Evolutionary conservation across 2,113 vertebrate genomes (phyloP).

Genomic region (Dromiciops gliroides): DNA sequence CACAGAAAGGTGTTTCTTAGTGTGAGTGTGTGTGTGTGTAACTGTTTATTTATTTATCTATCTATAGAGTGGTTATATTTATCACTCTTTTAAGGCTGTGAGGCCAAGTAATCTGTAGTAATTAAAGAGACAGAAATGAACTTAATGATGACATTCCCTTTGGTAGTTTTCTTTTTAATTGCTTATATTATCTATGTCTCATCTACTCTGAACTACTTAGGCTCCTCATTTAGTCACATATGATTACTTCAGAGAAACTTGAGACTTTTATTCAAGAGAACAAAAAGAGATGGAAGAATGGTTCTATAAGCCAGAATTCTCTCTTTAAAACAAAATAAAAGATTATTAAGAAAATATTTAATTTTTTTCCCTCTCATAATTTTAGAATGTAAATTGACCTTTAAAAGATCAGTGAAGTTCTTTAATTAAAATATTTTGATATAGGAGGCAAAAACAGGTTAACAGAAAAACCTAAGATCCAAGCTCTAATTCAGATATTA

Average conservation of each 20-base stretch:
- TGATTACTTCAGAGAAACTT: not conserved
- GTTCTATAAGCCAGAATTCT: not conserved
- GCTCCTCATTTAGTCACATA: not conserved
- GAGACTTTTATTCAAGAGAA: not conserved
- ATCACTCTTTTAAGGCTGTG: not conserved
- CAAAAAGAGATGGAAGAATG: not conserved
- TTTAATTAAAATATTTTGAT: not conserved
- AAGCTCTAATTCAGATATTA: no score
- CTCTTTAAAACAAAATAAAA: no score
- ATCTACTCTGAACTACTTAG: not conserved
- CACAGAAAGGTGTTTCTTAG: not conserved
- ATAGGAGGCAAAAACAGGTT: no score
- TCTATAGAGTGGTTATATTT: not conserved
- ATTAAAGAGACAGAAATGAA: not conserved
- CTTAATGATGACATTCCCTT: not conserved
- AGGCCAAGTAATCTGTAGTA: not conserved
- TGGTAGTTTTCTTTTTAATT: not conserved
- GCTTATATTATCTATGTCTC: not conserved
- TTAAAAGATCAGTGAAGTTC: not conserved
- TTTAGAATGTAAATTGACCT: not conserved
- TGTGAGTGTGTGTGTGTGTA: no score
- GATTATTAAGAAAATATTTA: no score
- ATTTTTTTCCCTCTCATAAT: not conserved
- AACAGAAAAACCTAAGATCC: no score
- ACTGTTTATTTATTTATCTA: no score